Base-by-base conservation (phyloP, 2,888 invertebrate species). In the Drosophila fulvimacula region DNA sequence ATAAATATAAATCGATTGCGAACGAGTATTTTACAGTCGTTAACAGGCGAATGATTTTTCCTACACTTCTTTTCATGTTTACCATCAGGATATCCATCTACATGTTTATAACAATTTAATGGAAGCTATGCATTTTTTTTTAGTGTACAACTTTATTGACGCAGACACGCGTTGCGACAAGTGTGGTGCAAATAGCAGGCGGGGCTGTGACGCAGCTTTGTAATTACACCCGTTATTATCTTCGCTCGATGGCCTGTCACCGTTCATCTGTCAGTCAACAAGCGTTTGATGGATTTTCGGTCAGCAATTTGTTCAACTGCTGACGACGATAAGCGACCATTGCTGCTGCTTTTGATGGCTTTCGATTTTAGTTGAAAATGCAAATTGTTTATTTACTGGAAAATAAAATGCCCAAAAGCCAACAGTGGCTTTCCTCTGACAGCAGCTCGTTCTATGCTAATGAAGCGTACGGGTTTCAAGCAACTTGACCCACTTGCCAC, bases 361-460 rank as follows among this genome's bases (percentile, higher is more conserved):
- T 62, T 61, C 36, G 58, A 63, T 58, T 63, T 70, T 68, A 80
- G 87, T 73, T 87, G 60, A 72, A 72, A 82, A 87, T 87, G 87
- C 82, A 83, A 83, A 83, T 83, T 83, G 82, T 87, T 82, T 87
- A 76, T 81, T 85, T 80, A 76, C 82, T 70, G 48, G 63, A 46
- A 60, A 74, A 66, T 21, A 32, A 49, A 48, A 44, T 38, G n/a
- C 38, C 60, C 52, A 56, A 66, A 41, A 41, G 52, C 42, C 59
- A 63, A 67, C 75, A 57, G 65, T 69, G 53, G 62, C 69, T n/a
- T n/a, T 52, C 30, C 15, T n/a, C 51, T 1, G 13, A 11, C 56
- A 64, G 53, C 42, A 27, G 53, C 21, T 60, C 36, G 52, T 51
- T 56, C 46, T 27, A 15, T 60, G 56, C 44, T 65, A 76, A 73